Evolutionary conservation across 2,113 vertebrate genomes (phyloP).

Genomic region (Stigmatopora argus): DNA sequence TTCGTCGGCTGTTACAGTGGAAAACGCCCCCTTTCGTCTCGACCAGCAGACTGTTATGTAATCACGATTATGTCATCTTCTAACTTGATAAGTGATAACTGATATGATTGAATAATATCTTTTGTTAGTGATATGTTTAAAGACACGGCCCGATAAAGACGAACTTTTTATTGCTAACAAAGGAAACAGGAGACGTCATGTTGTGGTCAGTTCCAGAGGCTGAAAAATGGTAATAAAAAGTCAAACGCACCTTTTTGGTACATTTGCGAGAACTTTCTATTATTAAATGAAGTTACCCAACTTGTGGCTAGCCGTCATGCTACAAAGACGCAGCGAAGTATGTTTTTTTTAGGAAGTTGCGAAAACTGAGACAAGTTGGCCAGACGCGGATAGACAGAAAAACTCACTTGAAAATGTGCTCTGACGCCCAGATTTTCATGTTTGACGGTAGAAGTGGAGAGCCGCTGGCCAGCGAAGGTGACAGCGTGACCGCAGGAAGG

Average conservation of each 20-base stretch:
- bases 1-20: neutral
- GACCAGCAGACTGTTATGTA: neutral
- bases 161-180: no score
- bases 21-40: neutral
- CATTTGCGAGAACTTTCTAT: neutral
- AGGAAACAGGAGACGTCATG: no score
- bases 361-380: neutral
- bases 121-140: no score
- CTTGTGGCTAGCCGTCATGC: neutral
- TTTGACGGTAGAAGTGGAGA: conserved; percentile 26
- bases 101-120: neutral
- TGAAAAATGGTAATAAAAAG: neutral
- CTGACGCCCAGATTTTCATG: conserved; percentile 78
- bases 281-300: neutral
- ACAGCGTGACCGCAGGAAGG: conserved; percentile 35
- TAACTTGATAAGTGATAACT: neutral
- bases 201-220: no score
- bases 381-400: neutral
- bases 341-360: neutral
- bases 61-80: neutral
- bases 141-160: no score
- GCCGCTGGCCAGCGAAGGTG: conserved; percentile 18
- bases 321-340: neutral
- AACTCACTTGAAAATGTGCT: conserved; percentile 74
- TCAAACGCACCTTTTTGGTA: neutral